Percentiles rank a stretch among this genome's conserved stretches.
These are phyloP conservation scores for Ahaetulla prasina DNA, from an alignment of 2,113 vertebrate species.

Conservation along the genomic window DNA sequence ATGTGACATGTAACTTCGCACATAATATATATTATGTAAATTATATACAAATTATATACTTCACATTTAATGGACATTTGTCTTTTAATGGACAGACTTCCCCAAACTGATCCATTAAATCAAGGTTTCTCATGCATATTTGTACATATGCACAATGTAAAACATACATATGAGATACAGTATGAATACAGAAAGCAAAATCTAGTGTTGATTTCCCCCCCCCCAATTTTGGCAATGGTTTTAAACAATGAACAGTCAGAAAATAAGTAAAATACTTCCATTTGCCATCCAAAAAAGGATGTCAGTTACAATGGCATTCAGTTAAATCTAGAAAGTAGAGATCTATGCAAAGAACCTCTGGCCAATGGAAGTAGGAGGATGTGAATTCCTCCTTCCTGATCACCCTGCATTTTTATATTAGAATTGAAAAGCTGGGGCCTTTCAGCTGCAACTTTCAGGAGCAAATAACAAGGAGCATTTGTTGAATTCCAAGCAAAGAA, in stretches of 20 bases:
- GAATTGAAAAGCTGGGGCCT: too few species aligned
- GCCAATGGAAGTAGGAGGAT: background rate
- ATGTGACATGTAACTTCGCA: background rate
- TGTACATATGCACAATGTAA: background rate
- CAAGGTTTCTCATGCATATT: background rate
- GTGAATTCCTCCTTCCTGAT: too few species aligned
- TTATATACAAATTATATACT: background rate
- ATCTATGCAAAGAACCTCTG: background rate
- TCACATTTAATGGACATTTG: background rate
- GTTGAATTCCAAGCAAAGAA: too few species aligned
- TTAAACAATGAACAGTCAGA: background rate
- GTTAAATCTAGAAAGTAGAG: background rate
- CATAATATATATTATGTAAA: background rate
- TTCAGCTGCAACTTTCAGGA: too few species aligned
- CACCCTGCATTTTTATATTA: too few species aligned
- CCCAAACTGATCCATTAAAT: background rate
- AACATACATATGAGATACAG: background rate
- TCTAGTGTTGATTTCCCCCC: background rate
- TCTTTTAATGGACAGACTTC: background rate
- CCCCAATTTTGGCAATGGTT: background rate
- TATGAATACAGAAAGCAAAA: background rate
- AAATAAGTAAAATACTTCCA: background rate
- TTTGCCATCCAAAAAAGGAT: background rate
- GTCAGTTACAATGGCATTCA: background rate
- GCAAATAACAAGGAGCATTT: too few species aligned